Conservation (phyloP, 2,113 vertebrate species). For the Atrichornis clamosus region DNA sequence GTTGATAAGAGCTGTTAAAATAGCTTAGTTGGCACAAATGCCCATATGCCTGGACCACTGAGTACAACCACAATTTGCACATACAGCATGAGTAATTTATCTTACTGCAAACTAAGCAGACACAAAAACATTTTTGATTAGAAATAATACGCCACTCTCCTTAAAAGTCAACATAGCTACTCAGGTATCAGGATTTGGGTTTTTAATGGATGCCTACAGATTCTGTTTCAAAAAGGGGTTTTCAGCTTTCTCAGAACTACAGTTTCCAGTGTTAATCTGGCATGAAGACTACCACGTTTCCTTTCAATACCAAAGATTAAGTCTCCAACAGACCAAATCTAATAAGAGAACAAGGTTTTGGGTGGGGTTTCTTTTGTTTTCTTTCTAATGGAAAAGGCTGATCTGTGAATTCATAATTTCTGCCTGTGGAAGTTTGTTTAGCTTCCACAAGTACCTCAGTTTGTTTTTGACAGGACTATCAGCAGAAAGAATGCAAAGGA, state of each 20-base stretch:
- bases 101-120: constrained; percentile 62
- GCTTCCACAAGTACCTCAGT: neutral
- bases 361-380: neutral
- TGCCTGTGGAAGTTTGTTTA: neutral
- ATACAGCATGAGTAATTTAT: constrained; percentile 39
- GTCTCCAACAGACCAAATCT: neutral
- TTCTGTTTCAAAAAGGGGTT: neutral
- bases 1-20: neutral
- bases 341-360: neutral
- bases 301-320: neutral
- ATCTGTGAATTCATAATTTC: neutral
- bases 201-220: neutral
- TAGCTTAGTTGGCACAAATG: constrained; percentile 46
- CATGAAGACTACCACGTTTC: neutral
- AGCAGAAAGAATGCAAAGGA: neutral
- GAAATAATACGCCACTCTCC: neutral
- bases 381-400: neutral
- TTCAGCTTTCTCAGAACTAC: neutral
- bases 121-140: neutral
- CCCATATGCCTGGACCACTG: constrained; percentile 55
- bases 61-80: constrained; percentile 36
- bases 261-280: neutral
- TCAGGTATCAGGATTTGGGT: neutral
- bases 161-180: neutral
- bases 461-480: neutral